Evolutionary conservation across 2,113 vertebrate species (phyloP).

Genomic region (Corapipo altera): DNA sequence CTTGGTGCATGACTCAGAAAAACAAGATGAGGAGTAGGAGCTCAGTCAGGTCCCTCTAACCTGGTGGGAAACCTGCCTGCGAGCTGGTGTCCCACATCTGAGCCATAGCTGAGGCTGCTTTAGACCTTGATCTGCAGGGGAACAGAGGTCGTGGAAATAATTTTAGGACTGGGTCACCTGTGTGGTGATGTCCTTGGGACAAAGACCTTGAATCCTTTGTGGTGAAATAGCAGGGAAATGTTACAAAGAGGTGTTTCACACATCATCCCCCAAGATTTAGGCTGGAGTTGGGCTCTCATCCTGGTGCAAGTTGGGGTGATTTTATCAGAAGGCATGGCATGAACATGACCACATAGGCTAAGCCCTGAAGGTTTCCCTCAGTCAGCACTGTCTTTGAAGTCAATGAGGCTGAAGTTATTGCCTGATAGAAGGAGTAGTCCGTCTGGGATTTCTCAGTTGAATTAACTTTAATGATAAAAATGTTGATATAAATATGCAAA

Average conservation of each 20-base stretch:
- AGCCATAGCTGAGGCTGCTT: background rate
- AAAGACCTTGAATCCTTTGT: background rate
- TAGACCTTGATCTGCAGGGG: background rate
- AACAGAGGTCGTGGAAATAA: background rate
- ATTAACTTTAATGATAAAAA: constrained; percentile 36
- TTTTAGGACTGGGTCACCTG: background rate
- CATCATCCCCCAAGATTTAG: background rate
- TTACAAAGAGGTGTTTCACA: background rate
- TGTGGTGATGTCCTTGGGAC: background rate
- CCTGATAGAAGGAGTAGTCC: background rate
- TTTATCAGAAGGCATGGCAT: background rate
- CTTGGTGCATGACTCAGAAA: background rate
- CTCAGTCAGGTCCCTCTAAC: background rate
- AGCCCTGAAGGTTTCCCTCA: constrained; percentile 50
- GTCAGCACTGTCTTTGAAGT: constrained; percentile 49
- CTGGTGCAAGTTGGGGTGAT: background rate
- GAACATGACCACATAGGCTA: background rate
- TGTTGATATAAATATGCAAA: constrained; percentile 28
- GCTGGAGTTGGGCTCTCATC: background rate
- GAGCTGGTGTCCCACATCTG: background rate
- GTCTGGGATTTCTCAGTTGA: constrained; percentile 36
- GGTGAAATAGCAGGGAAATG: background rate
- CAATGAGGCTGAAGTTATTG: constrained; percentile 24
- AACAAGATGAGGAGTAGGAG: background rate
- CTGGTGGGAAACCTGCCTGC: fast-evolving